Evolutionary conservation across 2,113 vertebrate genomes (phyloP).

Genomic region (Daphoenositta chrysoptera): DNA sequence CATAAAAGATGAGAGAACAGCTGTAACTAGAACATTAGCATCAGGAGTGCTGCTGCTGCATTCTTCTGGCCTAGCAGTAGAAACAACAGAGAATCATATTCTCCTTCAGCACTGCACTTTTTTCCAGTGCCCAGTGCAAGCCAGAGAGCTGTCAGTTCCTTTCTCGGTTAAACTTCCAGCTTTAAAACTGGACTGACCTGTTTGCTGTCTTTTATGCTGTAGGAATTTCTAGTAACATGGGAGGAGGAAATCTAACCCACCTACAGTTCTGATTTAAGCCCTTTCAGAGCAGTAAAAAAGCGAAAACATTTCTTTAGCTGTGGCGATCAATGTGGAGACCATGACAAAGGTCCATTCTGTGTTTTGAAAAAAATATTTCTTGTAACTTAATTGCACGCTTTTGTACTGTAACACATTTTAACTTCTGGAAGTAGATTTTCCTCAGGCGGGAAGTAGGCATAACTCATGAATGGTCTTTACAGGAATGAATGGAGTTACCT

Average conservation of each 20-base stretch:
- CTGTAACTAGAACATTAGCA: background rate
- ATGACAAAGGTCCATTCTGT: background rate
- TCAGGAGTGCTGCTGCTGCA: background rate
- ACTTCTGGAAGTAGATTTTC: background rate
- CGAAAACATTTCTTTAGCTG: background rate
- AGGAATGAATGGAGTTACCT: background rate
- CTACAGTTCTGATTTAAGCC: background rate
- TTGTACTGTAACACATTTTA: background rate
- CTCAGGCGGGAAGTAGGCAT: background rate
- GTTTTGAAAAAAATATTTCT: background rate
- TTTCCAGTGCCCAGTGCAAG: background rate
- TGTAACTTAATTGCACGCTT: background rate
- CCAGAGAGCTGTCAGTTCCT: background rate
- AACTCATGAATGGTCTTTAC: background rate
- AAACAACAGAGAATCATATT: background rate
- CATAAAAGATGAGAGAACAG: background rate
- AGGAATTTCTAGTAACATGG: background rate
- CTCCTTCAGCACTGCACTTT: background rate
- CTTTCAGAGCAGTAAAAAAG: background rate
- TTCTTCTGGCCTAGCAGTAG: background rate
- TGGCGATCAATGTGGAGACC: background rate
- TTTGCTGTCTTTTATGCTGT: background rate
- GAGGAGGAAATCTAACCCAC: background rate
- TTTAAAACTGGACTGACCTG: background rate
- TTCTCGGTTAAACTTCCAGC: background rate